Base-by-base conservation (phyloP, 2,888 invertebrate genomes). In the Megastigmus dorsalis region DNA sequence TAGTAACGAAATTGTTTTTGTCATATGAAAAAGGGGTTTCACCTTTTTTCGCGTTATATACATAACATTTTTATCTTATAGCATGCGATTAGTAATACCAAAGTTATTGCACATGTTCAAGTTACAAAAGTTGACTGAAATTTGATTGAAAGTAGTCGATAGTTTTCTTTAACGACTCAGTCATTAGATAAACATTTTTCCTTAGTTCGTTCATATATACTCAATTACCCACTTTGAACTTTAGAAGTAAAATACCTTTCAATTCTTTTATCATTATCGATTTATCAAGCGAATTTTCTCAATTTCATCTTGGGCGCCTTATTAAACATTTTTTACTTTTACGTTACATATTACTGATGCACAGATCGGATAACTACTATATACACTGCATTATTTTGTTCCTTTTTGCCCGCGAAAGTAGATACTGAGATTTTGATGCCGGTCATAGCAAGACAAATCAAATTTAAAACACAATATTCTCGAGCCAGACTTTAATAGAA, bases 281-380 rank as follows among this genome's bases (percentile, higher is more conserved):
- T 55, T 28, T 55, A 18, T 0, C 20, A 63, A 33, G 10, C 54
- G 26, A 18, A 30, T 38, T 18, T 57, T 10, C 20, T 54, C 20
- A 23, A 48, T 65, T 65, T 48, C 43, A 62, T 33, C n/a, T 38
- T 20, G 6, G 6, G 26, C 20, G 59, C 33, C n/a, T 48, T 9
- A n/a, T n/a, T n/a, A n/a, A n/a, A 7, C 30, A 48, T 33, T 68
- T 57, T 26, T 50, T 43, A 52, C 15, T 43, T 45, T 57, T 38
- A 7, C 13, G 7, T 59, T 18, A 54, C 45, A n/a, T 33, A 55
- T 20, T 45, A 63, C 50, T 57, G n/a, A 48, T 59, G 68, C 68
- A 74, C 68, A 52, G 15, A 74, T 48, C 66, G 50, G 54, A 66
- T 52, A 55, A 71, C 45, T n/a, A n/a, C n/a, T 50, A 55, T 33